Percentiles rank a stretch among this genome's conserved stretches.
Conservation (phyloP, 1,140 invertebrate genomes). For the Monomorium pharaonis region DNA sequence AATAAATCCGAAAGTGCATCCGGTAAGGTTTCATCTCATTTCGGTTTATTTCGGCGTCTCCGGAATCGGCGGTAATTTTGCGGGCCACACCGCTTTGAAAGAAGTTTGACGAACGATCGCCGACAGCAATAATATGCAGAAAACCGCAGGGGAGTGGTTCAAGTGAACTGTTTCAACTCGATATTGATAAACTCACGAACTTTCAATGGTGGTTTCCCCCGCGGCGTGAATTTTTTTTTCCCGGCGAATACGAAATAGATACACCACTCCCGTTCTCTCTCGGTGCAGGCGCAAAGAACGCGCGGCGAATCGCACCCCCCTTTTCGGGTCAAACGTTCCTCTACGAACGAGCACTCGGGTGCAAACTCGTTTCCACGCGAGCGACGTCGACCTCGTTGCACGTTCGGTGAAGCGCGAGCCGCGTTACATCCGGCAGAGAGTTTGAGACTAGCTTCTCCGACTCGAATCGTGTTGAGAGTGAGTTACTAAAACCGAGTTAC, state of each 20-base stretch:
- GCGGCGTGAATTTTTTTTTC: slow-evolving; percentile 18
- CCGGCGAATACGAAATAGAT: slow-evolving; percentile 66
- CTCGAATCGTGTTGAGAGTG: slow-evolving; percentile 71
- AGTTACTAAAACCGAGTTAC: slow-evolving; percentile 74
- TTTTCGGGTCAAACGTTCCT: slow-evolving; percentile 72
- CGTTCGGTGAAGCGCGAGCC: slow-evolving; percentile 25
- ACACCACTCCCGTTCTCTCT: slow-evolving; percentile 51
- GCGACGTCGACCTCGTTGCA: slow-evolving; percentile 66
- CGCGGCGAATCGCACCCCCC: slow-evolving; percentile 57
- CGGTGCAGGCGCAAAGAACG: slow-evolving; percentile 46
- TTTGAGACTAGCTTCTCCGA: slow-evolving; percentile 65
- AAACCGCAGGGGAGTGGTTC: not conserved
- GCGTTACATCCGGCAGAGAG: slow-evolving; percentile 61
- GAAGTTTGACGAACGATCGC: slow-evolving; percentile 47
- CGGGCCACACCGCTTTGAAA: slow-evolving; percentile 18
- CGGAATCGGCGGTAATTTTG: slow-evolving; percentile 37
- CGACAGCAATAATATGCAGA: slow-evolving; percentile 24
- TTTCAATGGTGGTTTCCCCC: slow-evolving; percentile 1
- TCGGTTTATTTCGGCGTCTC: not conserved
- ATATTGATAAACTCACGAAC: slow-evolving; percentile 63
- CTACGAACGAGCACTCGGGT: slow-evolving; percentile 55
- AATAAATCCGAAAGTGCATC: slow-evolving; percentile 6
- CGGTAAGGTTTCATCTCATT: not conserved
- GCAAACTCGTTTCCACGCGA: slow-evolving; percentile 67
- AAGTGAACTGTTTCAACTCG: slow-evolving; percentile 27